Conservation (phyloP, 2,888 invertebrate genomes). For the Molorchus minor region DNA sequence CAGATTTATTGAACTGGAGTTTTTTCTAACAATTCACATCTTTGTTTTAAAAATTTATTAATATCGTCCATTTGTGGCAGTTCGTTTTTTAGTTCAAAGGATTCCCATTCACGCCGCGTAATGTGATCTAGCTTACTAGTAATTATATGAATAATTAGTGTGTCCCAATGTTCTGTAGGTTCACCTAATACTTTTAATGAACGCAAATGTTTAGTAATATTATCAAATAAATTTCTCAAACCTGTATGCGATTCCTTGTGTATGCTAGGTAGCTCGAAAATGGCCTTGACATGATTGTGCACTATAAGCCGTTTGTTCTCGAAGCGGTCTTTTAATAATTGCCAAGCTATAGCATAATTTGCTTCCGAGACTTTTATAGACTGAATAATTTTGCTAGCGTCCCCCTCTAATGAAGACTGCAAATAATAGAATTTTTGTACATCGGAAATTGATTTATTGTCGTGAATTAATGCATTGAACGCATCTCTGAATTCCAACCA, state of each 20-base stretch:
- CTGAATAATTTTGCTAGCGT: slow-evolving; percentile 28
- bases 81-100: neutral
- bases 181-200: slow-evolving; percentile 42
- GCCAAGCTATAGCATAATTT: slow-evolving; percentile 32
- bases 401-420: slow-evolving; percentile 32
- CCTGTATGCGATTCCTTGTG: slow-evolving; percentile 29
- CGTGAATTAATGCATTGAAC: slow-evolving; percentile 27
- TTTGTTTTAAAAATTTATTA: slow-evolving; percentile 5
- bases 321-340: slow-evolving; percentile 34
- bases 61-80: slow-evolving; percentile 12
- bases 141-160: slow-evolving; percentile 31
- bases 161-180: slow-evolving; percentile 44
- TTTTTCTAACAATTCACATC: slow-evolving; percentile 15
- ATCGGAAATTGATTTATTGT: slow-evolving; percentile 12
- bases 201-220: slow-evolving; percentile 39
- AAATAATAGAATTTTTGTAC: slow-evolving; percentile 33
- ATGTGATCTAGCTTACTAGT: slow-evolving; percentile 31
- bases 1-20: neutral
- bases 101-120: slow-evolving; percentile 42
- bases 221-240: slow-evolving; percentile 40
- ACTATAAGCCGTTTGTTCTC: slow-evolving; percentile 41
- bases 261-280: slow-evolving; percentile 38
- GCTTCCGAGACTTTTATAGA: slow-evolving; percentile 22
- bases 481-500: no score
- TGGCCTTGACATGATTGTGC: slow-evolving; percentile 37